phyloP scores from a whole-genome alignment of 2,797 vertebrate species.

The Tolypeutes matacus region DNA sequence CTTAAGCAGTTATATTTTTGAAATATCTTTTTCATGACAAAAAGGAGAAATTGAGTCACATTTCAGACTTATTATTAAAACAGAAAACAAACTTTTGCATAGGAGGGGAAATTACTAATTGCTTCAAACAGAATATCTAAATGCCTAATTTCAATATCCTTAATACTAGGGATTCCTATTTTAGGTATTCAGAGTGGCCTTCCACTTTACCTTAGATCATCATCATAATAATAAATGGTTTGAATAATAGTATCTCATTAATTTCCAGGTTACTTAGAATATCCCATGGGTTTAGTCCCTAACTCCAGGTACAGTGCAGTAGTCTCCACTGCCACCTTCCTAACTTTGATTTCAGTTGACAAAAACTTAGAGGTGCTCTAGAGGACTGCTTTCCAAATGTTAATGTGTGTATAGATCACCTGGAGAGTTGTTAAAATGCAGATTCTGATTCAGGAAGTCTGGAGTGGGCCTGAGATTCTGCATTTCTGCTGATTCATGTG shows the following conservation, averaged over 20 bases:
- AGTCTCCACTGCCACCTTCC: background rate
- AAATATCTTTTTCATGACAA: background rate
- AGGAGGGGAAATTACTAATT: background rate
- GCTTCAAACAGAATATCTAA: constrained; percentile 2
- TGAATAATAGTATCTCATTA: background rate
- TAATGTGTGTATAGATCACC: background rate
- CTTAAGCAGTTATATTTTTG: background rate
- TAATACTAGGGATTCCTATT: background rate
- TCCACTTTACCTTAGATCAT: background rate
- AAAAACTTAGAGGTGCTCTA: background rate
- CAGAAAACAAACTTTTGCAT: constrained; percentile 5
- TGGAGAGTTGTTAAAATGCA: background rate
- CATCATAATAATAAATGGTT: background rate
- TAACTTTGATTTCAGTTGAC: background rate
- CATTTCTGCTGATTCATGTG: background rate
- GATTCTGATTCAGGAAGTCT: background rate
- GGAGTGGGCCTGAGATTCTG: background rate
- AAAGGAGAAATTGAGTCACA: background rate
- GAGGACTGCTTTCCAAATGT: background rate
- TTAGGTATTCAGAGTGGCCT: constrained; percentile 34
- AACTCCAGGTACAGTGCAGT: background rate
- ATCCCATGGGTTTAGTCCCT: background rate
- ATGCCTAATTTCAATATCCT: constrained; percentile 18
- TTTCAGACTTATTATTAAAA: constrained; percentile 36
- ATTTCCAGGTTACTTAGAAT: background rate